Evolutionary conservation across 2,797 vertebrate genomes (phyloP), one percentile per base, ranked within the genome.

Genomic region (Eremophila alpestris): DNA sequence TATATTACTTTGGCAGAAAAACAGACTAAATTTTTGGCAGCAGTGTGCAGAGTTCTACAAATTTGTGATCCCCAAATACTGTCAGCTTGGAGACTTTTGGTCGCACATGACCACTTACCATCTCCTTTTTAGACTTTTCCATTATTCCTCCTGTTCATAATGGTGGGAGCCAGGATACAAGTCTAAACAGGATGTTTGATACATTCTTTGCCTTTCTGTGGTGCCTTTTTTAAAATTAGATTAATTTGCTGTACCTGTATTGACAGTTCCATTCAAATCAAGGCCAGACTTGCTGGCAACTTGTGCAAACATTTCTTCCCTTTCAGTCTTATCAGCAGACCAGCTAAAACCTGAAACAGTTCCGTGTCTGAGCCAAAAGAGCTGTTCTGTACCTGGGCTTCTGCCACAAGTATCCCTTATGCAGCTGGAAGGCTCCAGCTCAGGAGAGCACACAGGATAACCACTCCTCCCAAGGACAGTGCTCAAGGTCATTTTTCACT

Each of bases 391-490:
- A 48, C 49, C 60, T 38, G 54, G 55, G 56, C 80, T 56, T 43
- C 64, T 79, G 43, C 29, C 48, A 36, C 13, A 30, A 43, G 45
- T 18, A 69, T 38, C 43, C 58, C 23, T 40, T 52, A 30, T 2
- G 5, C 43, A 52, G 59, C 10, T 64, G 64, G 48, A 87, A 76
- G 70, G 51, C 49, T 73, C 17, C 58, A 54, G 75, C 56, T 65
- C 71, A 51, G 67, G 43, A 74, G 10, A 83, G 29, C 60, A 76
- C 10, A 10, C 8, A 19, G 14, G 26, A 40, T 46, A 92, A 54
- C 12, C 16, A 7, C 43, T 58, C 5, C 29, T 86, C 30, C 55
- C 0, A 0, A 89, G n/a, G 32, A 48, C n/a, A 62, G 34, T 0
- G 0, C 49, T 75, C 7, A 9, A 89, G 67, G 48, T 74, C 36